Evolutionary conservation across 2,888 invertebrate species (phyloP).

Genomic region (Notodonta dromedarius): DNA sequence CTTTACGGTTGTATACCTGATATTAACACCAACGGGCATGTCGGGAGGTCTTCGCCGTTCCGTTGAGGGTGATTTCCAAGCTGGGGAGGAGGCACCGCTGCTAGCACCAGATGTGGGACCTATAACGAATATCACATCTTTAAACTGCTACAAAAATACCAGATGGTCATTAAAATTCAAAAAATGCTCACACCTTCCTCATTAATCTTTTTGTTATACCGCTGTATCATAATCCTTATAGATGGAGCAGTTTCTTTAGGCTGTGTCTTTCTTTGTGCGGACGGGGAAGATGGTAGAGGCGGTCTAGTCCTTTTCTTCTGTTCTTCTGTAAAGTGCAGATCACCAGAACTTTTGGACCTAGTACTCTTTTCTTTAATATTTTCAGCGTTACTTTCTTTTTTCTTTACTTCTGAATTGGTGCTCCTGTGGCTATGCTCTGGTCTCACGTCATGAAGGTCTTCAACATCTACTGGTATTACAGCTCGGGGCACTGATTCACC

Average conservation of each 20-base stretch:
- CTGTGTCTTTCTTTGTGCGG: constrained; percentile 80
- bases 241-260: constrained; percentile 88
- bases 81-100: constrained; percentile 87
- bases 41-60: constrained; percentile 84
- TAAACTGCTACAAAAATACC: too few relatives aligned
- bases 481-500: constrained; percentile 81
- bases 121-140: constrained; percentile 21
- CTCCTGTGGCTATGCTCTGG: constrained; percentile 47
- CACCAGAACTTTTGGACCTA: constrained; percentile 64
- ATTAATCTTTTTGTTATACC: constrained; percentile 86
- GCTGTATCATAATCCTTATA: constrained; percentile 88
- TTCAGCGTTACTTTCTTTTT: constrained; percentile 43
- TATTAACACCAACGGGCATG: constrained; percentile 79
- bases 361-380: constrained; percentile 47
- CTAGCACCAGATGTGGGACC: constrained; percentile 79
- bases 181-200: constrained; percentile 76
- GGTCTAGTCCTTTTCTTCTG: constrained; percentile 72
- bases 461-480: constrained; percentile 72
- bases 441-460: constrained; percentile 70
- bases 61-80: constrained; percentile 86
- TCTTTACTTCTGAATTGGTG: constrained; percentile 37
- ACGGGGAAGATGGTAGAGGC: constrained; percentile 85
- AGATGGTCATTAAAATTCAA: neutral
- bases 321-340: constrained; percentile 67
- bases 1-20: constrained; percentile 54